Evolutionary conservation across 2,113 vertebrate genomes (phyloP).

Genomic region (Hippoglossus stenolepis): DNA sequence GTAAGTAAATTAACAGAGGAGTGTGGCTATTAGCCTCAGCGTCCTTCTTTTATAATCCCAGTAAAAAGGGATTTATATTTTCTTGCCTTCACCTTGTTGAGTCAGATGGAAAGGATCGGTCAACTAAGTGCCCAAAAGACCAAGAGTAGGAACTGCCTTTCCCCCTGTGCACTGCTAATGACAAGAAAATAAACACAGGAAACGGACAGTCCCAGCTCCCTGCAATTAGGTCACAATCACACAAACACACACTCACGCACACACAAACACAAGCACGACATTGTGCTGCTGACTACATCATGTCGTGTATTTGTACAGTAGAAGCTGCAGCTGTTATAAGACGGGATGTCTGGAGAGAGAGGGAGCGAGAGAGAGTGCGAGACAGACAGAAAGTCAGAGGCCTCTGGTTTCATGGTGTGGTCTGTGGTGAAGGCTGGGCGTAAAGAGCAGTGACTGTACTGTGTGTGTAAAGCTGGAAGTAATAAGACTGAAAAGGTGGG

Average conservation of each 20-base stretch:
- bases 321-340: slow-evolving; percentile 51
- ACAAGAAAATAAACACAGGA: slow-evolving; percentile 80
- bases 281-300: slow-evolving; percentile 52
- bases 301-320: slow-evolving; percentile 35
- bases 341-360: slow-evolving; percentile 30
- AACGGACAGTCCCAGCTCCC: slow-evolving; percentile 54
- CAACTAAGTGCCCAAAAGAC: slow-evolving; percentile 50
- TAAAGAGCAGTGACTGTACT: slow-evolving; percentile 1
- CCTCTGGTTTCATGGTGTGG: slow-evolving; percentile 7
- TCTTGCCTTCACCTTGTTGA: slow-evolving; percentile 30
- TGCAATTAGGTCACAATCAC: slow-evolving; percentile 74
- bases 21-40: slow-evolving; percentile 34
- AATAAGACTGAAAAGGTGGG: slow-evolving; percentile 29
- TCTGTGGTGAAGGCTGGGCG: not conserved
- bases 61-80: slow-evolving; percentile 41
- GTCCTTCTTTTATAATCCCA: slow-evolving; percentile 37
- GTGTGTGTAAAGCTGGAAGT: slow-evolving; percentile 22
- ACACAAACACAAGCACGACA: slow-evolving; percentile 48
- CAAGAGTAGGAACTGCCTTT: slow-evolving; percentile 52
- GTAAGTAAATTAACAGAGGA: slow-evolving; percentile 44
- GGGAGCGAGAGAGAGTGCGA: slow-evolving; percentile 17
- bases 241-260: slow-evolving; percentile 22
- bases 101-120: slow-evolving; percentile 38
- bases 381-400: slow-evolving; percentile 22
- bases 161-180: slow-evolving; percentile 56